Conservation (phyloP, 2,888 invertebrate genomes). For the Cosmopolites sordidus region DNA sequence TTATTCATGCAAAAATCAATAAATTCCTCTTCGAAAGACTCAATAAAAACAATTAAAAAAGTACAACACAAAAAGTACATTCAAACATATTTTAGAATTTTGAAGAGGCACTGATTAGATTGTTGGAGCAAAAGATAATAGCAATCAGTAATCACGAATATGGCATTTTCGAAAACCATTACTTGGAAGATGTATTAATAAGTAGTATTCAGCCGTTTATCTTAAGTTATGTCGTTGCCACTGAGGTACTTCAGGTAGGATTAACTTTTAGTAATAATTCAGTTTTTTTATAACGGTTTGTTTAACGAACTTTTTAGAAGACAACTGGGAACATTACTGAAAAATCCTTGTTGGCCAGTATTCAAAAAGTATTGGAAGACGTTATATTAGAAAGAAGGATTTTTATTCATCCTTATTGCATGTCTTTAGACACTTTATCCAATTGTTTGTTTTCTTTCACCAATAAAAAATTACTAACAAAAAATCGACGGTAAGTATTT, state of each 20-base stretch:
- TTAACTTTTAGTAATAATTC: too few relatives aligned
- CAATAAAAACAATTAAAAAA: too few relatives aligned
- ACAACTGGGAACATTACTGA: slow-evolving; percentile 45
- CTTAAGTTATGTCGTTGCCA: slow-evolving; percentile 55
- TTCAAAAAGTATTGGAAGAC: slow-evolving; percentile 59
- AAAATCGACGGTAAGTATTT: slow-evolving; percentile 38
- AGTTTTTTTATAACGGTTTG: too few relatives aligned
- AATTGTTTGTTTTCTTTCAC: slow-evolving; percentile 57
- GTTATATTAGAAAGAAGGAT: slow-evolving; percentile 44
- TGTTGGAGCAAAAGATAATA: slow-evolving; percentile 42
- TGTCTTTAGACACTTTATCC: slow-evolving; percentile 63
- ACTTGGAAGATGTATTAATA: slow-evolving; percentile 44
- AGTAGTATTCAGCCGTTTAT: slow-evolving; percentile 61
- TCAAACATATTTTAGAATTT: slow-evolving; percentile 46
- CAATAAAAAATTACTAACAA: slow-evolving; percentile 46
- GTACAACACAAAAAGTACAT: too few relatives aligned
- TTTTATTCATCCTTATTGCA: slow-evolving; percentile 64
- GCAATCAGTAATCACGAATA: slow-evolving; percentile 33
- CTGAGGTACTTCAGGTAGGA: slow-evolving; percentile 51
- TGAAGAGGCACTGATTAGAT: slow-evolving; percentile 44
- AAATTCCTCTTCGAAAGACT: too few relatives aligned
- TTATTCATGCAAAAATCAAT: too few relatives aligned
- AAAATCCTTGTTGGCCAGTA: slow-evolving; percentile 52
- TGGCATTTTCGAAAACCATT: slow-evolving; percentile 48
- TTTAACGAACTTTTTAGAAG: slow-evolving; percentile 36